phyloP scores from a whole-genome alignment of 2,797 vertebrate genomes.

The Bradypus variegatus region DNA sequence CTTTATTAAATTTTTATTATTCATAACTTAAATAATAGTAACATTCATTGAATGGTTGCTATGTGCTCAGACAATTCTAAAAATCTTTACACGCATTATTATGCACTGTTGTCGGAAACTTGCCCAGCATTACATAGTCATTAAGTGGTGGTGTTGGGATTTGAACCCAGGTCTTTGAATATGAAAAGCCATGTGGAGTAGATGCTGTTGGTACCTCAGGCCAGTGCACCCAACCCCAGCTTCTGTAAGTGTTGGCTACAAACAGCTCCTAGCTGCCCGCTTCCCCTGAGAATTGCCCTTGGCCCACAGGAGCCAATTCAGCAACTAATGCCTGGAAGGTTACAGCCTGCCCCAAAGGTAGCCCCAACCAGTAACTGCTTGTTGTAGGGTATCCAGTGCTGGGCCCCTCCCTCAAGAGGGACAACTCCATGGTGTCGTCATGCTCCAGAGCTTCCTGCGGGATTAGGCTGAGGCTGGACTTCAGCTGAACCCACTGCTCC shows the following conservation, averaged over 20 bases:
- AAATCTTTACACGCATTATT: neutral
- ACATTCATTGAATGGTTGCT: neutral
- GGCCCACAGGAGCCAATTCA: neutral
- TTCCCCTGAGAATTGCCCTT: neutral
- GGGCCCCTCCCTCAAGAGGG: too few species aligned
- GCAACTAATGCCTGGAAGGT: neutral
- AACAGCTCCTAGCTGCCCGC: neutral
- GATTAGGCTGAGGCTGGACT: neutral
- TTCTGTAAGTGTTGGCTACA: neutral
- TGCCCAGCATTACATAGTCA: neutral
- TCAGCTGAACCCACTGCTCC: neutral
- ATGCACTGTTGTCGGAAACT: neutral
- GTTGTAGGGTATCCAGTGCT: accelerated
- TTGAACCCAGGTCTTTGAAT: neutral
- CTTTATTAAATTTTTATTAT: neutral
- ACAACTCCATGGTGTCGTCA: too few species aligned
- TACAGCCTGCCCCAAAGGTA: too few species aligned
- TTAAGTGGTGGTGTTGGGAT: neutral
- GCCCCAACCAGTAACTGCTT: neutral
- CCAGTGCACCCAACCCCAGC: too few species aligned
- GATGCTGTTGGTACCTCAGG: neutral
- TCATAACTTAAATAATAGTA: neutral
- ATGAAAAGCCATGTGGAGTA: neutral
- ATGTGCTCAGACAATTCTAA: neutral
- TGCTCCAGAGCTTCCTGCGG: neutral